Evolutionary conservation across 2,888 invertebrate genomes (phyloP).

Genomic region (Chironomus riparius): DNA sequence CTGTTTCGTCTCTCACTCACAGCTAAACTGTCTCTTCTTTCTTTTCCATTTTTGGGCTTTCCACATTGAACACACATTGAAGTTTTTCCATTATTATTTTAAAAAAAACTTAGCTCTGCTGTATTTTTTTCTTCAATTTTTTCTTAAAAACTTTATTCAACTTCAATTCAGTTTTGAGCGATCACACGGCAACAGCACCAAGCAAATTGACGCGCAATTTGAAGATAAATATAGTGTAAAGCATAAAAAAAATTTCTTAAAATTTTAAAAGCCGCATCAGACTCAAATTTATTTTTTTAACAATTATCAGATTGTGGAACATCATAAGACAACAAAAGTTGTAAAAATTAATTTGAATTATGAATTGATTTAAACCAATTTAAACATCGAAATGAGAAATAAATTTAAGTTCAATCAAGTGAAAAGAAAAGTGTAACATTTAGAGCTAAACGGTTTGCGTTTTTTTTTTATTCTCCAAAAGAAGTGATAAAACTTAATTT

Average conservation of each 20-base stretch:
- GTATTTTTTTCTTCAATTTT: too few relatives aligned
- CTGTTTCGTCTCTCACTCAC: not conserved
- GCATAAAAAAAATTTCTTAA: not conserved
- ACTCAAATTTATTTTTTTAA: not conserved
- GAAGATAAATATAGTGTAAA: not conserved
- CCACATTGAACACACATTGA: conserved; percentile 15
- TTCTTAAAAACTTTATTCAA: conserved; percentile 10
- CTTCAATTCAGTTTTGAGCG: conserved; percentile 21
- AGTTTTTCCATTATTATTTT: conserved; percentile 22
- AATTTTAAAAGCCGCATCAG: not conserved
- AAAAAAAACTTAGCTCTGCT: not conserved
- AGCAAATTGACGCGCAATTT: not conserved
- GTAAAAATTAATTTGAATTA: too few relatives aligned
- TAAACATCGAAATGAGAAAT: not conserved
- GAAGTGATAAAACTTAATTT: not conserved
- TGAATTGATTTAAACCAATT: too few relatives aligned
- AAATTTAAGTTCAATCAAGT: not conserved
- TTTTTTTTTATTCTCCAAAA: not conserved
- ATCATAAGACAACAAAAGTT: too few relatives aligned
- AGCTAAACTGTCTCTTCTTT: not conserved
- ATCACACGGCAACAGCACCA: conserved; percentile 17
- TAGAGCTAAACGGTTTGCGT: not conserved
- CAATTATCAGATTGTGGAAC: not conserved
- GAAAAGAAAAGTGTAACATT: conserved; percentile 11
- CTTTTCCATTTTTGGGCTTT: conserved; percentile 20